Conservation (phyloP, 2,888 invertebrate genomes). For the Athrips mouffetella region DNA sequence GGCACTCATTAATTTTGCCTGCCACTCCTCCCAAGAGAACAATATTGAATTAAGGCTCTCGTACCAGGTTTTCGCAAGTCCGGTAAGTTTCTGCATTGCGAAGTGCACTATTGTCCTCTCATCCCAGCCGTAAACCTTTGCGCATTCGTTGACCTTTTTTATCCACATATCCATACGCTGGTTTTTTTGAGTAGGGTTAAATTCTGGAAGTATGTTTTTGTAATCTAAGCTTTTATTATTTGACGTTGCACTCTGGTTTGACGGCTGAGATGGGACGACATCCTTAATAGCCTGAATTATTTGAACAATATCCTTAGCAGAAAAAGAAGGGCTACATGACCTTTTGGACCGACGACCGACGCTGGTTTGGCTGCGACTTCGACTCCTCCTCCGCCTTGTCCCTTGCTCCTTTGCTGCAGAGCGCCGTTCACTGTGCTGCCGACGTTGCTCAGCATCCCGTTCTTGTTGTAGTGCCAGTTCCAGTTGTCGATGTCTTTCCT, state of each 20-base stretch:
- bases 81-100: conserved; percentile 1
- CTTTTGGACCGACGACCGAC: not conserved
- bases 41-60: conserved; percentile 10
- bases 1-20: conserved; percentile 7
- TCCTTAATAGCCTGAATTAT: not conserved
- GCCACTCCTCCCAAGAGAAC: conserved; percentile 10
- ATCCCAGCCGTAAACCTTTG: conserved; percentile 8
- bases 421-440: not conserved
- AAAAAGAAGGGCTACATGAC: conserved; percentile 6
- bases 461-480: too few species aligned
- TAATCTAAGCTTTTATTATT: conserved; percentile 1
- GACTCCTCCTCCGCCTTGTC: too few species aligned
- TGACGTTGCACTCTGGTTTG: not conserved
- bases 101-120: not conserved
- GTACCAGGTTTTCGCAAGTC: conserved; percentile 4
- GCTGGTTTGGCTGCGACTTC: not conserved
- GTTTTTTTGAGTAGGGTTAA: conserved; percentile 21
- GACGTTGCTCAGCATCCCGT: too few species aligned
- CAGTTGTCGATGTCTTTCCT: too few species aligned
- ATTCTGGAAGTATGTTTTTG: conserved; percentile 23
- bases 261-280: not conserved
- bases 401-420: not conserved
- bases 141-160: conserved; percentile 19
- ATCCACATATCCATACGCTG: conserved; percentile 22
- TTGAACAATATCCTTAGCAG: not conserved